Evolutionary conservation across 1,140 invertebrate species (phyloP).

Genomic region (Thaumatotibia leucotreta): DNA sequence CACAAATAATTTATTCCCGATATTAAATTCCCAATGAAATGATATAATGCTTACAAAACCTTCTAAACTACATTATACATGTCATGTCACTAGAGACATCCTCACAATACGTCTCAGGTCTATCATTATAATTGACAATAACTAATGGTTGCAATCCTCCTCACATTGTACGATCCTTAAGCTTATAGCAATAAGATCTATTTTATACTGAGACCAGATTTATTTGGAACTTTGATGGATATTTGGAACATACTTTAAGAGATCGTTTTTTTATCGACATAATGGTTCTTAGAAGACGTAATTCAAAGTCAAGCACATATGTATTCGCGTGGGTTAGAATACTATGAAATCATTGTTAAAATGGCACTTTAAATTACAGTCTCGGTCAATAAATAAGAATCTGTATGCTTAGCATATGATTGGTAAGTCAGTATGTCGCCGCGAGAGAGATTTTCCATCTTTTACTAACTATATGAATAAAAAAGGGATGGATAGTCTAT

Average conservation of each 20-base stretch:
- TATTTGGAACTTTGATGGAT: background rate
- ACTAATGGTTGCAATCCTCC: constrained; percentile 58
- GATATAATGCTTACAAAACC: background rate
- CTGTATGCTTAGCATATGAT: no score
- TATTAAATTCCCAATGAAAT: background rate
- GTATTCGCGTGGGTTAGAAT: background rate
- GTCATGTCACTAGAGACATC: background rate
- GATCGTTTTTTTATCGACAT: background rate
- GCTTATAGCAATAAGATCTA: background rate
- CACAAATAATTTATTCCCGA: background rate
- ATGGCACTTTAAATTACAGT: no score
- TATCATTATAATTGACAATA: constrained; percentile 69
- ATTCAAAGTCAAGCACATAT: background rate
- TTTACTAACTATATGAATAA: no score
- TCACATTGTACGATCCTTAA: constrained; percentile 23
- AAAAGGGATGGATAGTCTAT: no score
- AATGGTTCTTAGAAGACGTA: background rate
- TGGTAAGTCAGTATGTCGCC: no score
- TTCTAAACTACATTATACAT: background rate
- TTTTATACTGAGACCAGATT: background rate
- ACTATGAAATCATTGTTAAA: no score
- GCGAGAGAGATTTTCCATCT: no score
- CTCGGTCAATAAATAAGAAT: no score
- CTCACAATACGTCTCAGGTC: constrained; percentile 18
- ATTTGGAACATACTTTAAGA: background rate